phyloP scores from a whole-genome alignment of 2,113 vertebrate genomes.

The Mugil cephalus region DNA sequence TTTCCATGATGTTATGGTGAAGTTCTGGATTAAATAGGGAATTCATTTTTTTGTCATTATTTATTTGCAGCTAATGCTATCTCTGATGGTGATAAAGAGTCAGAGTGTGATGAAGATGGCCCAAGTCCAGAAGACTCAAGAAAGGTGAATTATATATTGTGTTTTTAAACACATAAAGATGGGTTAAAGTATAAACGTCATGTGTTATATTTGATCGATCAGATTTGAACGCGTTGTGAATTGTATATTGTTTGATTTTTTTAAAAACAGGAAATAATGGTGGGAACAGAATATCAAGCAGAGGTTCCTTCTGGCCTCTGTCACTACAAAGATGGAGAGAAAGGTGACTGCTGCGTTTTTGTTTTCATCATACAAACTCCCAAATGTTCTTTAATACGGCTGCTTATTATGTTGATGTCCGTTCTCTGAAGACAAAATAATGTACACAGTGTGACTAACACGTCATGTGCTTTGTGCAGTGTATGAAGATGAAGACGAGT shows the following conservation, averaged over 20 bases:
- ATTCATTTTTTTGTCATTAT: not conserved
- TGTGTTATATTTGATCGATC: not conserved
- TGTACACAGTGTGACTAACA: not conserved
- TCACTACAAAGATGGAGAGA: slow-evolving; percentile 86
- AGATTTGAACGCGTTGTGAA: not conserved
- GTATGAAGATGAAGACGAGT: slow-evolving; percentile 93
- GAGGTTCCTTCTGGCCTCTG: slow-evolving; percentile 92
- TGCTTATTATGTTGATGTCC: not conserved
- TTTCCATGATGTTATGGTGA: no score
- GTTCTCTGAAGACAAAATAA: not conserved
- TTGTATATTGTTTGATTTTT: not conserved
- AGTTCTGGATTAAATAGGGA: no score
- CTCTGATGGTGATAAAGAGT: slow-evolving; percentile 96
- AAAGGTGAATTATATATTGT: slow-evolving; percentile 83
- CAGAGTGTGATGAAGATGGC: slow-evolving; percentile 92
- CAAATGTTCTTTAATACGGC: not conserved
- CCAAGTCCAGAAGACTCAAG: slow-evolving; percentile 94
- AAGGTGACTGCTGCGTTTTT: slow-evolving; percentile 79
- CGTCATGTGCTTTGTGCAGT: slow-evolving; percentile 73
- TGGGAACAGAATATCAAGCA: slow-evolving; percentile 96
- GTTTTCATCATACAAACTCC: not conserved
- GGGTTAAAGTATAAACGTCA: not conserved
- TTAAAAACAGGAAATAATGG: slow-evolving; percentile 96
- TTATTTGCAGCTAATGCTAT: slow-evolving; percentile 89
- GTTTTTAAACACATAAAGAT: not conserved